Conservation (phyloP, 2,113 vertebrate genomes). For the Pampusana beccarii region DNA sequence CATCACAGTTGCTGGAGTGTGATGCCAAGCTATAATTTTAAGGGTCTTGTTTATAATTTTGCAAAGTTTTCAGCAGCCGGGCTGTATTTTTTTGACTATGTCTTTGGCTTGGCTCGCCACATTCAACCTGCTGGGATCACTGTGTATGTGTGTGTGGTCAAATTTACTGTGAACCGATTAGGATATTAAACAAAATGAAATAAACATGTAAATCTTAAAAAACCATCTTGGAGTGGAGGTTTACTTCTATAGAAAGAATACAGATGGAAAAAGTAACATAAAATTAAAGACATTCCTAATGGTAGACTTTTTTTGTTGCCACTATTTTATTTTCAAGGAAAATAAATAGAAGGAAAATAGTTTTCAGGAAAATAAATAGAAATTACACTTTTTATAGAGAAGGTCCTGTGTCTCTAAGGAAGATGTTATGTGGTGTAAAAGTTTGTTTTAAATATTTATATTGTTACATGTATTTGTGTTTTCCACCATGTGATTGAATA, state of each 20-base stretch:
- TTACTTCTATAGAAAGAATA: conserved; percentile 62
- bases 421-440: not conserved
- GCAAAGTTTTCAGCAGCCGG: conserved; percentile 22
- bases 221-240: conserved; percentile 58
- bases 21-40: conserved; percentile 25
- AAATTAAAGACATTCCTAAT: conserved; percentile 61
- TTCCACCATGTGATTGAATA: not conserved
- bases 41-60: conserved; percentile 40
- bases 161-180: conserved; percentile 67
- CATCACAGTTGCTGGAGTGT: not conserved
- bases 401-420: not conserved
- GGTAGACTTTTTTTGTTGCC: not conserved
- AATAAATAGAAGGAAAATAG: conserved; percentile 38
- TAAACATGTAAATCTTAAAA: conserved; percentile 69
- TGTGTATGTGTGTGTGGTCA: conserved; percentile 54
- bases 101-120: conserved; percentile 4
- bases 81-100: conserved; percentile 34
- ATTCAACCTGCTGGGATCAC: conserved; percentile 33
- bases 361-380: conserved; percentile 55
- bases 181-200: conserved; percentile 70
- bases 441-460: not conserved
- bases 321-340: conserved; percentile 57
- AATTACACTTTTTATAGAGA: not conserved
- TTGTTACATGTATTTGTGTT: not conserved
- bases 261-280: conserved; percentile 70